Base-by-base conservation (phyloP, 2,888 invertebrate genomes). In the Papilio protenor region DNA sequence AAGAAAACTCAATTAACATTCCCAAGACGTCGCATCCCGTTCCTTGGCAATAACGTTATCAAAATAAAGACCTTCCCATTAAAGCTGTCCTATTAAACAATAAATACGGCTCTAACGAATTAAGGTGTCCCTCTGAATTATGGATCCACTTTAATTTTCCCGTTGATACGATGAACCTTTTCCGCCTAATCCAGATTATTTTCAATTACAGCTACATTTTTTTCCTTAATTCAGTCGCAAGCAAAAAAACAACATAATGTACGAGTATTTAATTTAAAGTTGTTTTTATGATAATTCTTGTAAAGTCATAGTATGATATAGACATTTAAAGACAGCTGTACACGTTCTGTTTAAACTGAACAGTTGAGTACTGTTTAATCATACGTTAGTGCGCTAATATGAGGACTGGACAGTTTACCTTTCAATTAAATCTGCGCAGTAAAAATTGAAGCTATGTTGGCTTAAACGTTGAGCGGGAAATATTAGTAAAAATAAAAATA, bases 1-100 rank as follows among this genome's bases (percentile, higher is more conserved):
- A 87, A 83, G 84, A 84, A 84, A 88, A 89, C 90, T 91, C 91
- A 91, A 92, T 92, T 92, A 92, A 92, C 90, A 92, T 92, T 91
- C 92, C 87, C 83, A 83, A 85, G 84, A 81, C 87, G 84, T 83
- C 83, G 84, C 82, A 86, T 86, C 85, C 86, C 84, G 84, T 89
- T 90, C 90, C 89, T 89, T 88, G 86, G 83, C 84, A 79, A 88
- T 86, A 87, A 89, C 90, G 89, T 88, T 85, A 85, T 87, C 86
- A 87, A 89, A 86, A 85, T 87, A 86, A 88, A 87, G 87, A 85
- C 85, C 86, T 83, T 80, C 61, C 78, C 73, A 77, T 80, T 59
- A 70, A 76, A 70, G 57, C 70, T 47, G 70, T 59, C 70, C 40
- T n/a, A 76, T 76, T 69, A 71, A 75, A 75, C 49, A 75, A 75